phyloP scores from a whole-genome alignment of 2,797 vertebrate species.

The Spatula clypeata region DNA sequence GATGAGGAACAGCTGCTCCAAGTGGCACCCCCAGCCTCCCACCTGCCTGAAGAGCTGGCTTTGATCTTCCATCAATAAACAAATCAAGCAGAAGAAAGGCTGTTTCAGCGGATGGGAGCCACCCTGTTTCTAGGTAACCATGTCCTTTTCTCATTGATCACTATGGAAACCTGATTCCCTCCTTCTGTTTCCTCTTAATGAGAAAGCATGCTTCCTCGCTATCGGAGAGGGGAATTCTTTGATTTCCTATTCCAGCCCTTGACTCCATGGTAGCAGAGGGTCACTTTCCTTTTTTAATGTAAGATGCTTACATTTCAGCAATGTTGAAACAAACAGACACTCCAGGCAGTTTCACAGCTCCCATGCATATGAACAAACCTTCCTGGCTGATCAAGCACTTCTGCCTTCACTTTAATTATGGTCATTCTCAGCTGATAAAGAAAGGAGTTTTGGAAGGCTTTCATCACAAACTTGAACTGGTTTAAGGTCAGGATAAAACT shows the following conservation, averaged over 20 bases:
- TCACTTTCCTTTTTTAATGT: slow-evolving; percentile 23
- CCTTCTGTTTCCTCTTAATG: slow-evolving; percentile 67
- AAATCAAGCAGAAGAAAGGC: slow-evolving; percentile 59
- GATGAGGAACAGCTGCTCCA: background rate
- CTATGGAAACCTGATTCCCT: slow-evolving; percentile 80
- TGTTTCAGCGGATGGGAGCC: slow-evolving; percentile 31
- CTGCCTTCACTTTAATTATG: background rate
- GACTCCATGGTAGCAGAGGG: background rate
- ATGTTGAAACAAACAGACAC: slow-evolving; percentile 22
- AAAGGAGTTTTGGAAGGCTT: background rate
- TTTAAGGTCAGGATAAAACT: background rate
- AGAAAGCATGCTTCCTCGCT: slow-evolving; percentile 59
- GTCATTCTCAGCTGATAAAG: background rate
- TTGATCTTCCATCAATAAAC: slow-evolving; percentile 68
- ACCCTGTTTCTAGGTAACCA: slow-evolving; percentile 78
- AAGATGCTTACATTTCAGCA: background rate
- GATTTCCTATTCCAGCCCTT: slow-evolving; percentile 63
- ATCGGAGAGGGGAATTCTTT: slow-evolving; percentile 44
- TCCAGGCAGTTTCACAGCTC: background rate
- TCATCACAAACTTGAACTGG: background rate
- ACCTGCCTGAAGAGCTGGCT: slow-evolving; percentile 3
- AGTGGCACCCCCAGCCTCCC: background rate
- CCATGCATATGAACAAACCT: background rate
- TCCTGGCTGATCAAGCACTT: background rate
- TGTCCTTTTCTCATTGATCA: slow-evolving; percentile 70